Evolutionary conservation across 2,113 vertebrate genomes (phyloP).

Genomic region (Oenanthe melanoleuca): DNA sequence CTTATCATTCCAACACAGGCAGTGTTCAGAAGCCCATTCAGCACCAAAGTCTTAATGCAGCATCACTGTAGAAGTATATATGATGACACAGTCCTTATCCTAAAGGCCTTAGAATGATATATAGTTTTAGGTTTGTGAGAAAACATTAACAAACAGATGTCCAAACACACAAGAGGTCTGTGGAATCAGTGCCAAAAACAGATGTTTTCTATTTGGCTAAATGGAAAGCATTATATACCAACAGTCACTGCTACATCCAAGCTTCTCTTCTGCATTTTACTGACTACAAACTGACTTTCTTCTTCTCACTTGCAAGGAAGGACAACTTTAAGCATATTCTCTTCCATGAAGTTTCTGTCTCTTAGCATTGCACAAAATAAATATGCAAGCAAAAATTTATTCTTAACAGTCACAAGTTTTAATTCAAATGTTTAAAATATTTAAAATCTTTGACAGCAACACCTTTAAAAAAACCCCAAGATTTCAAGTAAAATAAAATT

Average conservation of each 20-base stretch:
- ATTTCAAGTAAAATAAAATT: not conserved
- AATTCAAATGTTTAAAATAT: not conserved
- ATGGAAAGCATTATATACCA: not conserved
- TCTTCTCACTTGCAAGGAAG: not conserved
- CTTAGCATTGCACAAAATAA: not conserved
- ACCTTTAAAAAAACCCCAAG: not conserved
- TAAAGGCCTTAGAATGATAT: not conserved
- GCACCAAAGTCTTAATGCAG: not conserved
- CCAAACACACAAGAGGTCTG: not conserved
- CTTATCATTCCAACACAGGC: not conserved
- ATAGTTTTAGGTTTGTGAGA: not conserved
- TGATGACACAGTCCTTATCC: not conserved
- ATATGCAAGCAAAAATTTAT: not conserved
- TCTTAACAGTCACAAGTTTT: not conserved
- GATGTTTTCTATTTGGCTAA: not conserved
- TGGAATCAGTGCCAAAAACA: not conserved
- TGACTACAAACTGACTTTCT: not conserved
- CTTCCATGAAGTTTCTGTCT: not conserved
- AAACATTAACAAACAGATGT: not conserved
- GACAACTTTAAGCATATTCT: not conserved
- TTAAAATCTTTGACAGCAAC: not conserved
- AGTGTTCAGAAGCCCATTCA: not conserved
- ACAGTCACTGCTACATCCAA: not conserved
- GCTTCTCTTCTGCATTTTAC: not conserved
- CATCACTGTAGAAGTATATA: not conserved